Evolutionary conservation across 2,797 vertebrate species (phyloP), one percentile per base, ranked within the genome.

Genomic region (Decapterus maruadsi): DNA sequence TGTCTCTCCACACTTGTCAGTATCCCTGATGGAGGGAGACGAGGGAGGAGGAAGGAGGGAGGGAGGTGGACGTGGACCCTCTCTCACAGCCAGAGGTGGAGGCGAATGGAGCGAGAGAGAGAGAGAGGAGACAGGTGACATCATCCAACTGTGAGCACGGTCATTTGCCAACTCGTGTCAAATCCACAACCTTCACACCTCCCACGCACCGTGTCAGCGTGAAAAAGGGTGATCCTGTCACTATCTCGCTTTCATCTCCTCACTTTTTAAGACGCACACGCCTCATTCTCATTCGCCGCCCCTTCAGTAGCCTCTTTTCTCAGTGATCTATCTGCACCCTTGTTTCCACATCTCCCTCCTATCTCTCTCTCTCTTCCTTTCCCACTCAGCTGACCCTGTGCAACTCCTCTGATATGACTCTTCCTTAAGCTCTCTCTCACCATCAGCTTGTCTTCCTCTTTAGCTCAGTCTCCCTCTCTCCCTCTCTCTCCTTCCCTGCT

Each of bases 91-190:
- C 40, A 53, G 19, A 58, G n/a, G 57, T 53, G 22, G 51, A 68
- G 53, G 68, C 64, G 20, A 54, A 31, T 8, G 29, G 36, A 26
- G 34, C 10, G 61, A 73, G 57, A 66, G 57, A 8, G 61, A 73
- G 57, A 66, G 57, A 8, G 29, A 68, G 56, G 45, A 63, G 51
- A 78, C 26, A 65, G 43, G 62, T 68, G 73, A 88, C 78, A 71
- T 89, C 80, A 77, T 82, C 57, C 80, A 51, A 77, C 76, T 84
- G 83, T 80, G 48, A 29, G 60, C 48, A 62, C 55, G 81, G 56
- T 69, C 68, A 65, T 74, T 76, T 62, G 31, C 56, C 74, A 82
- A 89, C 62, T 70, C 79, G 51, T 78, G 80, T 87, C 70, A 77
- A 67, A 79, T 80, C 70, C 43, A 73, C 58, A 85, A 76, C 61